phyloP scores from a whole-genome alignment of 1,140 invertebrate genomes.

The Gryon sp. region DNA sequence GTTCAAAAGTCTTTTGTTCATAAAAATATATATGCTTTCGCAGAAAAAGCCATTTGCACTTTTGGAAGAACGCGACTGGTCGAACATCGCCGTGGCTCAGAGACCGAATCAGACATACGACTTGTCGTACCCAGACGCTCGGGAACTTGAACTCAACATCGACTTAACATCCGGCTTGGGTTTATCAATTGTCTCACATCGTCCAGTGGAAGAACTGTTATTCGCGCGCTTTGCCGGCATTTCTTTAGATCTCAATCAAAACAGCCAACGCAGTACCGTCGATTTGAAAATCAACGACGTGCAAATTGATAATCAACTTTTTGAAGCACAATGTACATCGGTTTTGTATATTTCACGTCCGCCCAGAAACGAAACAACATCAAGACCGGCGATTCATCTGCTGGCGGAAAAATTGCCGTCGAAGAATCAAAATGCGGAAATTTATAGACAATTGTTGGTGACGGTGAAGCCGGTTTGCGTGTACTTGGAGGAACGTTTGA shows the following conservation, averaged over 20 bases:
- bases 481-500: constrained; percentile 91
- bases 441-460: constrained; percentile 88
- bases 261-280: constrained; percentile 80
- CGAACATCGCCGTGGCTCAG: constrained; percentile 79
- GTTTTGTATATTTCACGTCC: constrained; percentile 86
- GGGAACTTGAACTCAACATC: constrained; percentile 83
- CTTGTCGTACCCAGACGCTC: constrained; percentile 53
- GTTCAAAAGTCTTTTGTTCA: too few relatives aligned
- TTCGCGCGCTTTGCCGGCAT: constrained; percentile 89
- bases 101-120: constrained; percentile 75
- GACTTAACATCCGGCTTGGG: constrained; percentile 86
- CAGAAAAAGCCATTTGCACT: constrained; percentile 79
- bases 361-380: constrained; percentile 73
- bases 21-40: constrained; percentile 9
- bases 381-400: constrained; percentile 83
- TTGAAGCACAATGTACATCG: constrained; percentile 90
- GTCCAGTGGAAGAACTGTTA: constrained; percentile 91
- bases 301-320: constrained; percentile 94
- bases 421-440: constrained; percentile 85
- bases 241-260: constrained; percentile 81
- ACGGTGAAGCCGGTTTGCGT: constrained; percentile 91
- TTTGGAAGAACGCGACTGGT: constrained; percentile 81
- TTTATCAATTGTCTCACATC: constrained; percentile 90
- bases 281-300: constrained; percentile 88
- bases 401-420: constrained; percentile 85